Base-by-base conservation (phyloP, 2,797 vertebrate species). In the Falco rusticolus region DNA sequence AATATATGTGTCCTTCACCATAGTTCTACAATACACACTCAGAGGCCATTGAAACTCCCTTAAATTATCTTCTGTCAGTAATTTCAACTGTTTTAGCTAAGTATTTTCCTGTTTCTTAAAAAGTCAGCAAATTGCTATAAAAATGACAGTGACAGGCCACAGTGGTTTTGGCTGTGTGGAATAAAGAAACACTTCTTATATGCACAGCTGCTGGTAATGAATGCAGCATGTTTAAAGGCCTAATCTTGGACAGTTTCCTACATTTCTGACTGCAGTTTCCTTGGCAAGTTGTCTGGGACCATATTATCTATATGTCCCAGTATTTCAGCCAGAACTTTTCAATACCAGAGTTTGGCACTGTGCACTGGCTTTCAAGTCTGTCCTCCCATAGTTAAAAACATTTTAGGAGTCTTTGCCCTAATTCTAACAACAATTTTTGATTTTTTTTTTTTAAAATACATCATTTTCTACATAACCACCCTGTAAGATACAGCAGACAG, bases 121-220 rank as follows among this genome's bases (percentile, higher is more conserved):
- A 97, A 94, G 93, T 95, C 96, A 97, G 94, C 74, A 94, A 94
- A 91, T 96, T 94, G 94, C 95, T 71, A 76, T 86, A 85, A 87
- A 95, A 96, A 88, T 91, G 97, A 93, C 94, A 97, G 94, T 71
- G 78, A 89, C 90, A 96, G 95, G 61, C 82, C 84, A 82, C 84
- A 95, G 92, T 95, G 93, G 89, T 94, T 96, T 97, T 91, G 87
- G 94, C 90, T 96, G 89, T 85, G 84, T 96, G 95, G 94, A 86
- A 94, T 89, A 96, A 96, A 95, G 96, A 97, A 97, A 96, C 85
- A 81, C 71, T 97, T 78, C 92, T 95, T 86, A 87, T 82, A 93
- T 22, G 93, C 96, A 96, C 98, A 98, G 98, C 97, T 97, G 97
- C 21, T 80, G 84, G 89, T 97, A 97, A 97, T 97, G 93, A 98